Evolutionary conservation across 2,113 vertebrate genomes (phyloP), one percentile per base, ranked within the genome.

Genomic region (Neoarius graeffei): DNA sequence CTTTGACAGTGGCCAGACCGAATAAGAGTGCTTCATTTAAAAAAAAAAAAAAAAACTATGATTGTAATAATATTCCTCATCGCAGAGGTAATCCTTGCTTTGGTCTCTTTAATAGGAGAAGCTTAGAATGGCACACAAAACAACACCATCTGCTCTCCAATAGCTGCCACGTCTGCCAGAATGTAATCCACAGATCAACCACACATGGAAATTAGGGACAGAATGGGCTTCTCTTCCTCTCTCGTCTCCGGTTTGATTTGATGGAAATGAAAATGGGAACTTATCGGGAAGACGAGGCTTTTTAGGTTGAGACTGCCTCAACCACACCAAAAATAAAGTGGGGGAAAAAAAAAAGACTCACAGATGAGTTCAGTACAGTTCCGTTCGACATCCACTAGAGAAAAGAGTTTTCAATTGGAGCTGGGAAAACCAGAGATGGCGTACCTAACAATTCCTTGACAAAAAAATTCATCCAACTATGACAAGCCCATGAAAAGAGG

Each of bases 111-210:
- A 89, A 88, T 80, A 89, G 86, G 84, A 87, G 85, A 81, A 89
- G 89, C 89, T 91, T 86, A 91, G 87, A 87, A 89, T 86, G 81
- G 86, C 88, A 90, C 89, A 89, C 86, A 91, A 89, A 92, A 81
- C 88, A 71, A 35, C 81, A 86, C 90, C 91, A 91, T 91, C 91
- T 91, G 89, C 89, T 91, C 67, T 14, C 79, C 88, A 85, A 88
- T 86, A 87, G 87, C 86, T 77, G 77, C 62, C 81, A 87, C 81
- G 83, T 71, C 52, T 42, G 85, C 80, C 57, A 87, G 88, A 88
- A 87, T 85, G 83, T 92, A 91, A 93, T 92, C 90, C 92, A 85
- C 81, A 92, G 85, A 92, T 91, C 88, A 92, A 85, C 84, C 69
- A 88, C 80, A 87, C 86, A 89, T 90, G 84, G 88, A 92, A 92